Conservation (phyloP, 2,888 invertebrate species). For the Falcaria lacertinaria region DNA sequence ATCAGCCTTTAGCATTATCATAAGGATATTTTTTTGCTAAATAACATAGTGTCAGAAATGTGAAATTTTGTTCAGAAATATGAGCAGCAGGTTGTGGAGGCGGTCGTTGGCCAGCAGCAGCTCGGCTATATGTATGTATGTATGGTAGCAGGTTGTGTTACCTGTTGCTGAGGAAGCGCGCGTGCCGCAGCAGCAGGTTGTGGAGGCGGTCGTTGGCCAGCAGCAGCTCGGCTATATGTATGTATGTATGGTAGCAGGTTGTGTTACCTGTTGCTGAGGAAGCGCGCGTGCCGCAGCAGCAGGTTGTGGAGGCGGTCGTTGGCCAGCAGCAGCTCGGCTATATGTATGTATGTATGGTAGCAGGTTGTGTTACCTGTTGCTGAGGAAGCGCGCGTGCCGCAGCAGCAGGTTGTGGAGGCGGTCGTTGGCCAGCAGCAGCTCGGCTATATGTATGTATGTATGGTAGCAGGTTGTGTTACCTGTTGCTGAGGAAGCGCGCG, state of each 20-base stretch:
- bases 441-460: constrained; percentile 96
- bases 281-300: constrained; percentile 92
- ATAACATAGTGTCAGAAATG: too few species aligned
- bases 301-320: constrained; percentile 98
- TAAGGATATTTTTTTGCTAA: too few species aligned
- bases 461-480: too few species aligned
- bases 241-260: too few species aligned
- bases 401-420: constrained; percentile 97
- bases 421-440: constrained; percentile 95
- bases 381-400: constrained; percentile 91
- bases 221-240: constrained; percentile 95
- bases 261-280: constrained; percentile 89
- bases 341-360: too few species aligned
- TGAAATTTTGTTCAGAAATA: too few species aligned
- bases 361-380: constrained; percentile 87
- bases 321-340: constrained; percentile 93
- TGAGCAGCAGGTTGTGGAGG: constrained; percentile 96
- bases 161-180: constrained; percentile 91
- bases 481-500: constrained; percentile 90
- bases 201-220: constrained; percentile 97
- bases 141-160: too few species aligned
- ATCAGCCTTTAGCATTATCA: too few species aligned
- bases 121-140: constrained; percentile 96
- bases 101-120: constrained; percentile 96
- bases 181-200: constrained; percentile 94